Conservation (phyloP, 2,113 vertebrate species). For the Dolichotis patagonum region DNA sequence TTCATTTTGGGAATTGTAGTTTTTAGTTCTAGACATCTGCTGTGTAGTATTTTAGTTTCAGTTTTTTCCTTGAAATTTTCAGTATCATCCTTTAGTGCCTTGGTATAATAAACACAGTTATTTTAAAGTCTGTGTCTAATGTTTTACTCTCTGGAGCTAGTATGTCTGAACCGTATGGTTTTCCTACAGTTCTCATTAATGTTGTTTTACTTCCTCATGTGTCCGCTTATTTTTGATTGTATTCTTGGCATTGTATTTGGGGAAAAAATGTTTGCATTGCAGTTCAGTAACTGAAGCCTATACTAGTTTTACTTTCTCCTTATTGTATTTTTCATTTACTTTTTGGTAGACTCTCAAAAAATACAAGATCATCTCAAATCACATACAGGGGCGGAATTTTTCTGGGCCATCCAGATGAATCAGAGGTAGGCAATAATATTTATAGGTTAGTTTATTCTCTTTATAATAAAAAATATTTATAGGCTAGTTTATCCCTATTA, state of each 20-base stretch:
- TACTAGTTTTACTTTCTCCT: background rate
- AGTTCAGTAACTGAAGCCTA: background rate
- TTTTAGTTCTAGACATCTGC: background rate
- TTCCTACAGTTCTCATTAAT: background rate
- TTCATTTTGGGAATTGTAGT: background rate
- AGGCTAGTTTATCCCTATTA: rapidly evolving
- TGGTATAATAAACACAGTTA: background rate
- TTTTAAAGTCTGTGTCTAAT: background rate
- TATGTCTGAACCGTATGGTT: background rate
- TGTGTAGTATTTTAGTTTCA: background rate
- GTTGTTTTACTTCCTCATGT: background rate
- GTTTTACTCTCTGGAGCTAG: background rate
- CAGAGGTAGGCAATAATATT: background rate
- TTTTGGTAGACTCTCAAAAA: background rate
- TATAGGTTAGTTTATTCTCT: background rate
- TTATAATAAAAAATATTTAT: no score
- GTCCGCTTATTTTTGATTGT: constrained; percentile 30
- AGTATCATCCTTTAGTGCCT: background rate
- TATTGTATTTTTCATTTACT: background rate
- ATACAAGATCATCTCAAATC: background rate
- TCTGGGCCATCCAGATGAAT: background rate
- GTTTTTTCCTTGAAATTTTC: constrained; percentile 3
- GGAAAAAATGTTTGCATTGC: background rate
- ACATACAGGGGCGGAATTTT: background rate
- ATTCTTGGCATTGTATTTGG: constrained; percentile 29